Conservation (phyloP, 2,888 invertebrate species). For the Drosophila bunnanda region DNA sequence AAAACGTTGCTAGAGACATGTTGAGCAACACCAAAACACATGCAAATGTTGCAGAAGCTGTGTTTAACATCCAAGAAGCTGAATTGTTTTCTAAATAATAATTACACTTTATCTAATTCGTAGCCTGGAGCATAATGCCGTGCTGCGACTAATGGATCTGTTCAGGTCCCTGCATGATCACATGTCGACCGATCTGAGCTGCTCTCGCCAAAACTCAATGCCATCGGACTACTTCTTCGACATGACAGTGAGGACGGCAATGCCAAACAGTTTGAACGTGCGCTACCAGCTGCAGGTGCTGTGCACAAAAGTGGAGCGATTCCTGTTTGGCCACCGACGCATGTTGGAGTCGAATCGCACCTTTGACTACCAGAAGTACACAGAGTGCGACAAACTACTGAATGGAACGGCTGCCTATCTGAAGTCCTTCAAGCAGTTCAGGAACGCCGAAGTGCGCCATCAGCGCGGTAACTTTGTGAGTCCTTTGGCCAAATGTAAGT, state of each 20-base stretch:
- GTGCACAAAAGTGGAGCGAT: constrained; percentile 62
- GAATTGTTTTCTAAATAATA: too few relatives aligned
- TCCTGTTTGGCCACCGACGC: constrained; percentile 59
- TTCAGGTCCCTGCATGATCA: constrained; percentile 70
- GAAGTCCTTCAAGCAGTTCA: constrained; percentile 45
- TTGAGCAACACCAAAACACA: background rate
- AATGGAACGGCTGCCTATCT: constrained; percentile 21
- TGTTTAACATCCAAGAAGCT: too few relatives aligned
- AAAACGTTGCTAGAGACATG: background rate
- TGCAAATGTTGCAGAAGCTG: background rate
- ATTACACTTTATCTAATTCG: background rate
- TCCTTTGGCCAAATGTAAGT: constrained; percentile 53
- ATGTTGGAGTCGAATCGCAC: constrained; percentile 62
- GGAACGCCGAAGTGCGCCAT: constrained; percentile 68
- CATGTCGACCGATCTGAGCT: constrained; percentile 60
- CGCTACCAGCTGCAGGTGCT: constrained; percentile 78
- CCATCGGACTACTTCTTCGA: constrained; percentile 64
- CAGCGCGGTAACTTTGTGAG: constrained; percentile 57
- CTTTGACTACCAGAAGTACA: constrained; percentile 63
- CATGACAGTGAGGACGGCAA: constrained; percentile 17
- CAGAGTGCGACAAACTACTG: constrained; percentile 66
- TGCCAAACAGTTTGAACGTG: constrained; percentile 68
- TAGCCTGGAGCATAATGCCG: constrained; percentile 57
- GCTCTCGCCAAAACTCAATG: constrained; percentile 45
- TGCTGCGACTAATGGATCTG: constrained; percentile 60